Base-by-base conservation (phyloP, 2,888 invertebrate genomes). In the Hermodice carunculata region DNA sequence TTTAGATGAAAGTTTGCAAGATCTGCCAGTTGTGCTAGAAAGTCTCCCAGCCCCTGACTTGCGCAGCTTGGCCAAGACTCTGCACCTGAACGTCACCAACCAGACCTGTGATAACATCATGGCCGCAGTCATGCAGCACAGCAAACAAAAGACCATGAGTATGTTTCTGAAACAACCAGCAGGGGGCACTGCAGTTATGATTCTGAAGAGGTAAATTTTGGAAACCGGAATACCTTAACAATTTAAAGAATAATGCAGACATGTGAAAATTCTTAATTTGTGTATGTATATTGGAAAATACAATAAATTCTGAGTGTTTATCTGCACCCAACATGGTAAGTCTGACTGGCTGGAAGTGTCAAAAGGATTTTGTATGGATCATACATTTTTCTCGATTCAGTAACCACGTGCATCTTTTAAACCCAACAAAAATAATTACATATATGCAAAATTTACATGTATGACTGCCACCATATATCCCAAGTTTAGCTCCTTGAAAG, bases 11-110 rank as follows among this genome's bases (percentile, higher is more conserved):
- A 66, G 78, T 22, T 62, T 85, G 26, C 70, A 67, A 29, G 79
- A 82, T 63, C 70, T 87, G 32, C 76, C 79, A 17, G 78, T 78
- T 34, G 69, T 81, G 1, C 68, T 88, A 42, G 74, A 80, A 17
- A 66, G 84, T 8, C 69, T 88, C 22, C 78, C 81, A 37, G 80
- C 78, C 1, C 76, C 79, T 3, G 86, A 87, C 59, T 71, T 87
- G 40, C 81, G 81, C 59, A 69, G 69, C 6, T 69, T 88, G n/a
- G 82, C 82, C n/a, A 86, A 87, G 66, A 70, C 78, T 4, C 80
- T 81, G 77, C 80, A 63, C 51, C 83, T 40, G 40, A 46, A 44
- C 28, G 46, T 58, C 70, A 70, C 24, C 56, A 32, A 24, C 67
- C 69, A 51, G 70, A 72, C 51, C 65, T 79, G 76, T 74, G 79